These are phyloP conservation scores for Heptranchias perlo DNA, from an alignment of 2,113 vertebrate species.

Conservation along the genomic window DNA sequence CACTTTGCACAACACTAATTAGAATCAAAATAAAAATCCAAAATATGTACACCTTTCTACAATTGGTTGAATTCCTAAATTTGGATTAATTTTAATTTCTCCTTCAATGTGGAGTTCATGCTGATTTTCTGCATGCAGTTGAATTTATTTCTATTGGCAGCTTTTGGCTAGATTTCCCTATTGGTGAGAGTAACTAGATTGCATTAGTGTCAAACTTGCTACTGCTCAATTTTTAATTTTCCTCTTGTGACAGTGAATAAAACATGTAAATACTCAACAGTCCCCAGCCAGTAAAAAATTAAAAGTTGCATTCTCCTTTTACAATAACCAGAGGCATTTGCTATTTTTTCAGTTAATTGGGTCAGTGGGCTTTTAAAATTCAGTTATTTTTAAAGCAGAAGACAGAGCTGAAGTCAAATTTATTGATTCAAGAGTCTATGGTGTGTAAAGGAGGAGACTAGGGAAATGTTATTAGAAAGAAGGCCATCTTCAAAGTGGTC, in stretches of 20 bases:
- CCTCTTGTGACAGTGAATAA: not conserved
- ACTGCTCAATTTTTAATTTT: not conserved
- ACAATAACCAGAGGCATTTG: not conserved
- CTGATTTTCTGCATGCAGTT: not conserved
- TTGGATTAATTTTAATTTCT: not conserved
- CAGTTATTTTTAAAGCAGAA: not conserved
- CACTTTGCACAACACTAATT: not conserved
- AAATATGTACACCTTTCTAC: not conserved
- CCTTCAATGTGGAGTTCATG: not conserved
- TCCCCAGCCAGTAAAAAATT: not conserved
- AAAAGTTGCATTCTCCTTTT: not conserved
- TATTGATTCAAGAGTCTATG: not conserved
- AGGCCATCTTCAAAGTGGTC: not conserved
- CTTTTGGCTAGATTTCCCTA: not conserved
- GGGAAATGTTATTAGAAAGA: not conserved
- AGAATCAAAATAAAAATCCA: not conserved
- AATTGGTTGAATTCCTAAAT: not conserved
- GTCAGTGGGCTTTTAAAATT: not conserved
- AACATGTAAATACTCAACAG: not conserved
- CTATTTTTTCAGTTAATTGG: not conserved
- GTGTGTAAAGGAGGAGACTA: not conserved
- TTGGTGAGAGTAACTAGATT: not conserved
- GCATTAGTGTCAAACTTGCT: not conserved
- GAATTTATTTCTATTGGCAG: not conserved
- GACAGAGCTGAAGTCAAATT: not conserved